Evolutionary conservation across 2,113 vertebrate genomes (phyloP).

Genomic region (Dipodomys spectabilis): DNA sequence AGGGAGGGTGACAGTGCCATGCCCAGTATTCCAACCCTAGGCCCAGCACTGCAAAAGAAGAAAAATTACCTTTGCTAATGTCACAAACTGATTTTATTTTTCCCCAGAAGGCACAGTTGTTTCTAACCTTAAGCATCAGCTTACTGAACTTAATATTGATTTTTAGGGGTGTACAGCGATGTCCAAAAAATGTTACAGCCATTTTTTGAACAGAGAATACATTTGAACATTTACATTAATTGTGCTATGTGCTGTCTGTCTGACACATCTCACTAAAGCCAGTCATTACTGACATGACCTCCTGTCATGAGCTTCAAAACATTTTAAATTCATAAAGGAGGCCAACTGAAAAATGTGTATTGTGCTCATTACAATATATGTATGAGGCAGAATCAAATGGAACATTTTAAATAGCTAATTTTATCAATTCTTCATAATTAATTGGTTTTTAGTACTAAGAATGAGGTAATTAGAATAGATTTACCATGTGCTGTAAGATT

Average conservation of each 20-base stretch:
- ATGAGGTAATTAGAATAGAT: conserved; percentile 71
- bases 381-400: conserved; percentile 46
- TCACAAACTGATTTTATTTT: conserved; percentile 38
- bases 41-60: too few relatives aligned
- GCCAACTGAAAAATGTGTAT: conserved; percentile 25
- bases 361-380: conserved; percentile 54
- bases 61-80: background rate
- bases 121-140: conserved; percentile 38
- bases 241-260: background rate
- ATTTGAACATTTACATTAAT: conserved; percentile 43
- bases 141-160: background rate
- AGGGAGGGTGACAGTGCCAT: too few relatives aligned
- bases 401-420: conserved; percentile 63
- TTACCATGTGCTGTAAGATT: conserved; percentile 23
- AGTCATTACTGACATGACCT: conserved; percentile 22
- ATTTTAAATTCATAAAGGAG: conserved; percentile 62
- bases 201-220: conserved; percentile 42
- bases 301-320: background rate
- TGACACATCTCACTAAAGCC: background rate
- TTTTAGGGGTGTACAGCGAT: conserved; percentile 18
- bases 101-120: background rate
- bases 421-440: conserved; percentile 65
- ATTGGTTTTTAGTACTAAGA: conserved; percentile 59
- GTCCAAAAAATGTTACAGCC: conserved; percentile 56
- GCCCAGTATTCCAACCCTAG: too few relatives aligned